Evolutionary conservation across 2,797 vertebrate genomes (phyloP), one percentile per base, ranked within the genome.

Genomic region (Cuniculus paca): DNA sequence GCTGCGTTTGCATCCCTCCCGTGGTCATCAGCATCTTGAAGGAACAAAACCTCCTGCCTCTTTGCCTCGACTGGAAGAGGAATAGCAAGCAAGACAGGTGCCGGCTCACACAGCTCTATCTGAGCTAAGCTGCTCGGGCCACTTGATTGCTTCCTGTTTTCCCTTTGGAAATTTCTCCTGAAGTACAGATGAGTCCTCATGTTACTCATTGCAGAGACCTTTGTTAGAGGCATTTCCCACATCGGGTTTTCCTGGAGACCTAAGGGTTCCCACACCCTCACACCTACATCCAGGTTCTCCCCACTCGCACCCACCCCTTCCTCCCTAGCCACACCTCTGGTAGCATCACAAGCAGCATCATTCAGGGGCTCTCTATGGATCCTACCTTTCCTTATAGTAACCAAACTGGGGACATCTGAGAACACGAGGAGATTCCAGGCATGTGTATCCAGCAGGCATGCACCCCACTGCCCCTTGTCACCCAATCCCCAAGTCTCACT

Each of bases 111-210:
- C 74, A 84, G 81, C 75, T 34, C 31, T 19, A 0, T n/a, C 7
- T 22, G 26, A 63, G 31, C 65, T 56, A 26, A 78, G 24, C 13
- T 4, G 78, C 45, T 45, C 1, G 1, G 31, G 17, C 10, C 1
- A 1, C 83, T 75, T 65, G 17, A 48, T 61, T 60, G 36, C 12
- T 72, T 65, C 12, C 13, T 61, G 85, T 26, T 50, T 39, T 70
- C 60, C 50, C n/a, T 85, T 60, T 6, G 6, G 70, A 95, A 83
- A 60, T 48, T 56, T 83, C 77, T 42, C 60, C 88, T 91, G 52
- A 89, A 72, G 77, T 12, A 70, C 56, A 96, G 85, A 91, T 26
- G 48, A 36, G 45, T n/a, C 54, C 56, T 75, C 13, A 0, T 22
- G 3, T 22, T 61, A 31, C 13, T 63, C n/a, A 2, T 2, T 6